These are phyloP conservation scores for Fragum whitleyi DNA, from an alignment of 2,888 invertebrate genomes.

Conservation along the genomic window DNA sequence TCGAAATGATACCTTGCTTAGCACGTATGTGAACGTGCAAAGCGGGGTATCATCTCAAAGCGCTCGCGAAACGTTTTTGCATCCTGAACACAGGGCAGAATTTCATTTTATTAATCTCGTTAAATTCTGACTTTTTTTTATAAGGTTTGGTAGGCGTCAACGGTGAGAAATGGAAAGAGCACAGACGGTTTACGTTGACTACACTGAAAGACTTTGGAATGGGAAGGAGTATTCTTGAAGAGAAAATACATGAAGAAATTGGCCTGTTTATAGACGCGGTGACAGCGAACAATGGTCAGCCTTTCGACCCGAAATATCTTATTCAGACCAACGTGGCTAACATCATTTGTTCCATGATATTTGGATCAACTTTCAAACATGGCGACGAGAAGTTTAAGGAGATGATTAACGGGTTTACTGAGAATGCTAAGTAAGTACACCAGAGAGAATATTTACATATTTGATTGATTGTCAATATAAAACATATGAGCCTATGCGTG, in stretches of 20 bases:
- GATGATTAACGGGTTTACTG: conserved; percentile 43
- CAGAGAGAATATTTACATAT: background rate
- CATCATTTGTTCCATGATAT: conserved; percentile 52
- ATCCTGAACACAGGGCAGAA: too few species aligned
- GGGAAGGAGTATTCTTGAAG: conserved; percentile 55
- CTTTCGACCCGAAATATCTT: conserved; percentile 45
- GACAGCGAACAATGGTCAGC: conserved; percentile 20
- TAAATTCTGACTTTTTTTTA: too few species aligned
- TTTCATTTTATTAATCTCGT: too few species aligned
- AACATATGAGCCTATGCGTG: too few species aligned
- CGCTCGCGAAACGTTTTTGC: too few species aligned
- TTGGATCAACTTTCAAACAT: conserved; percentile 53
- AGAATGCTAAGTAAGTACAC: conserved; percentile 34
- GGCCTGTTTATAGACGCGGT: conserved; percentile 35
- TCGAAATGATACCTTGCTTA: too few species aligned
- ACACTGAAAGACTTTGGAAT: conserved; percentile 66
- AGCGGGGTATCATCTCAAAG: too few species aligned
- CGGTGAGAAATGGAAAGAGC: conserved; percentile 62
- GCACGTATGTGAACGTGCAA: too few species aligned
- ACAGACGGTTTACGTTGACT: conserved; percentile 56
- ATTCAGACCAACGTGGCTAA: conserved; percentile 40
- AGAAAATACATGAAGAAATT: conserved; percentile 58
- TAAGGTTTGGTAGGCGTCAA: background rate
- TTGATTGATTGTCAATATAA: background rate
- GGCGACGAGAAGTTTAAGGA: conserved; percentile 49